A percentile compares a stretch with the other conserved stretches of the same genome.
phyloP scores from a whole-genome alignment of 2,797 vertebrate species.

The Ispidina picta region DNA sequence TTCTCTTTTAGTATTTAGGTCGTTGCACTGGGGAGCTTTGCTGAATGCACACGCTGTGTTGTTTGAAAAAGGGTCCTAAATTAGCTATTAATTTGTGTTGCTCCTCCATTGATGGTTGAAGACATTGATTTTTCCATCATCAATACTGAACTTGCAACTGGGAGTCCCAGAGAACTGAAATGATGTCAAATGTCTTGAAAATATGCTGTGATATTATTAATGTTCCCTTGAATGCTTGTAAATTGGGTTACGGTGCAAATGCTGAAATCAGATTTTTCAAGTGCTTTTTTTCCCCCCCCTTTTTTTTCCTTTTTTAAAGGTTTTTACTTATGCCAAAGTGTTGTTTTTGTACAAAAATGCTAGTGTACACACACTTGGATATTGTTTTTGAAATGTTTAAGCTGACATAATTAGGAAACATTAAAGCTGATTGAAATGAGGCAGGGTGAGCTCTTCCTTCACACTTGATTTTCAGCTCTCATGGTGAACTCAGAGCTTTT shows the following conservation, averaged over 20 bases:
- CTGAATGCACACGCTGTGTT: neutral
- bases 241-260: neutral
- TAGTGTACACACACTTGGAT: neutral
- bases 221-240: slow-evolving; percentile 12
- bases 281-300: neutral
- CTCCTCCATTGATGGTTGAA: neutral
- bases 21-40: neutral
- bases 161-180: neutral
- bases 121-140: slow-evolving; percentile 26
- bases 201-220: neutral
- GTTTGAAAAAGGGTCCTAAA: slow-evolving; percentile 2
- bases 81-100: neutral
- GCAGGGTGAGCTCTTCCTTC: neutral
- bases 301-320: neutral
- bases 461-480: neutral
- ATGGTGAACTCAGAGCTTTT: neutral
- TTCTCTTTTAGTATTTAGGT: neutral
- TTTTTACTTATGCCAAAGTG: neutral
- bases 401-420: neutral
- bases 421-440: neutral
- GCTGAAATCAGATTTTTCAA: neutral
- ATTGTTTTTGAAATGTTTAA: slow-evolving; percentile 2
- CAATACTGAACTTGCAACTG: slow-evolving; percentile 1
- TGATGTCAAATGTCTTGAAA: neutral
- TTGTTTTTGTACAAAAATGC: neutral